phyloP scores from a whole-genome alignment of 2,797 vertebrate species.

The Anomalospiza imberbis region DNA sequence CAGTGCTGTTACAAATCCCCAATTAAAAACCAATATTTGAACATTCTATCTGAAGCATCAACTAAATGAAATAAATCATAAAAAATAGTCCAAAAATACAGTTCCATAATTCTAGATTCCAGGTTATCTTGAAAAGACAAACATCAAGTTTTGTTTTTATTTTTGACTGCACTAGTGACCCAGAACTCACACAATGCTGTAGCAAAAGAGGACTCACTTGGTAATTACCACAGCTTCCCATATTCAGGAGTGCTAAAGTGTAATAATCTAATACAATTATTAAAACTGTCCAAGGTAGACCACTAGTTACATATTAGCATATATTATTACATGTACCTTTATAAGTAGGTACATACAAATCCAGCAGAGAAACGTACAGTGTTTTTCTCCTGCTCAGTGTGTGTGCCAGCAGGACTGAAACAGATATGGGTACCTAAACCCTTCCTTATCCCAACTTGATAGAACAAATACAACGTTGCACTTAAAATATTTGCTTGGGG shows the following conservation, averaged over 20 bases:
- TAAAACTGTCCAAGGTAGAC: neutral
- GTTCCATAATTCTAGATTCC: neutral
- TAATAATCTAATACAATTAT: neutral
- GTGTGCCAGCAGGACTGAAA: neutral
- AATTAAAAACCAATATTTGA: neutral
- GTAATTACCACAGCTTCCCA: neutral
- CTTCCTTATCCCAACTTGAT: neutral
- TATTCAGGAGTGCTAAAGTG: neutral
- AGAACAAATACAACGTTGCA: neutral
- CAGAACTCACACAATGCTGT: neutral
- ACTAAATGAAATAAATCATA: neutral
- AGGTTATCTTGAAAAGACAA: neutral
- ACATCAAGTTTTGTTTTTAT: neutral
- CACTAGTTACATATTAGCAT: neutral
- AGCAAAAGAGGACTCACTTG: neutral
- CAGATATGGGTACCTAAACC: accelerated
- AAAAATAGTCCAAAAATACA: neutral
- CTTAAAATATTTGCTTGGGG: neutral
- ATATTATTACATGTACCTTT: neutral
- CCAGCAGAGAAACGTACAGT: neutral
- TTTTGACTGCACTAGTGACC: neutral
- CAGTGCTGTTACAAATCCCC: neutral
- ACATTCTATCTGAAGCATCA: neutral
- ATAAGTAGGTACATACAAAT: accelerated
- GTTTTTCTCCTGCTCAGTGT: accelerated